Conservation (phyloP, 2,113 vertebrate genomes). For the Acinonyx jubatus region DNA sequence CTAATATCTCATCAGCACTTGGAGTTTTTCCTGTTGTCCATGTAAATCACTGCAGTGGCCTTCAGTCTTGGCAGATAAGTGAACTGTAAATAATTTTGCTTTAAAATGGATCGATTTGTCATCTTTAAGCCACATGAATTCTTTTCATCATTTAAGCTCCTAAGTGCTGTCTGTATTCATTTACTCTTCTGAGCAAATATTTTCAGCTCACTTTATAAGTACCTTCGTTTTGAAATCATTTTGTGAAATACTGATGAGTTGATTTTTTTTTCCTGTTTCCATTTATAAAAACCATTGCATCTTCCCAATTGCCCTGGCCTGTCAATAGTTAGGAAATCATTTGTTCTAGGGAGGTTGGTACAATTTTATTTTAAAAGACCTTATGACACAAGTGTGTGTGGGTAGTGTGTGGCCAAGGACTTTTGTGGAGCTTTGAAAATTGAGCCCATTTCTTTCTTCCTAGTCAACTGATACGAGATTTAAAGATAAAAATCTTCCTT, state of each 20-base stretch:
- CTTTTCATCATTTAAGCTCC: constrained; percentile 69
- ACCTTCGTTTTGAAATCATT: constrained; percentile 56
- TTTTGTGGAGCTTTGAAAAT: constrained; percentile 30
- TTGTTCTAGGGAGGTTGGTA: background rate
- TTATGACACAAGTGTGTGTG: constrained; percentile 1
- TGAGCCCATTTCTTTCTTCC: constrained; percentile 5
- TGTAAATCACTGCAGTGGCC: constrained; percentile 45
- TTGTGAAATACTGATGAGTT: constrained; percentile 57
- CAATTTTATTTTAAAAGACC: constrained; percentile 41
- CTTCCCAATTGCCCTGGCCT: background rate
- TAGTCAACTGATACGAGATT: constrained; percentile 3
- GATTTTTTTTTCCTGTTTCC: background rate
- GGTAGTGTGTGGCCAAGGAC: background rate
- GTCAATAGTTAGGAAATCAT: background rate
- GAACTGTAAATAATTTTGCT: constrained; percentile 79
- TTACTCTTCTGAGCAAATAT: constrained; percentile 68
- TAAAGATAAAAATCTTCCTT: constrained; percentile 22
- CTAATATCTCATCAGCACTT: constrained; percentile 40
- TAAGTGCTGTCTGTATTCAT: constrained; percentile 72
- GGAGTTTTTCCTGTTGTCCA: constrained; percentile 54
- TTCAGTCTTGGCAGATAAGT: constrained; percentile 65
- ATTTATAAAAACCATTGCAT: constrained; percentile 37
- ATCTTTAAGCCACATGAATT: constrained; percentile 77
- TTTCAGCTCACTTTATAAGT: constrained; percentile 69
- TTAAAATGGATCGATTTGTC: constrained; percentile 76